These are phyloP conservation scores for Mesochorus sp. DNA, from an alignment of 2,888 invertebrate species.

Conservation along the genomic window DNA sequence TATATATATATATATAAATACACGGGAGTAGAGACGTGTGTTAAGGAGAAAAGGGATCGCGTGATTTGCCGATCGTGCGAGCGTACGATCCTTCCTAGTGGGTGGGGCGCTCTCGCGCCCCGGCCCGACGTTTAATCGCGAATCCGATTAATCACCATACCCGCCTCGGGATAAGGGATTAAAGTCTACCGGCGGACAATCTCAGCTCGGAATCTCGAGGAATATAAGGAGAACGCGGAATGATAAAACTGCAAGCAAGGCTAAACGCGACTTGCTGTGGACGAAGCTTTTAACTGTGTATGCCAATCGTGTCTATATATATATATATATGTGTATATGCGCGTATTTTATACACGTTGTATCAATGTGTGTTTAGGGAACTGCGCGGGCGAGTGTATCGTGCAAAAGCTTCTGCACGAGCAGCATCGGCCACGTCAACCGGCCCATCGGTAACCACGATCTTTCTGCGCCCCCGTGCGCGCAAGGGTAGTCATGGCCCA, in stretches of 20 bases:
- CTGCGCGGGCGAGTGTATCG: no score
- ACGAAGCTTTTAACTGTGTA: no score
- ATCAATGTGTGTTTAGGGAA: no score
- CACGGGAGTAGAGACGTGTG: not conserved
- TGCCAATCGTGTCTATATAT: no score
- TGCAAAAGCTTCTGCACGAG: constrained; percentile 33
- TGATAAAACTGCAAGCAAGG: constrained; percentile 64
- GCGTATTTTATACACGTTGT: no score
- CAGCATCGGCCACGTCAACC: constrained; percentile 44
- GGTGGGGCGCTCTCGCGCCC: constrained; percentile 36
- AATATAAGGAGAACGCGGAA: constrained; percentile 63
- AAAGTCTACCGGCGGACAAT: constrained; percentile 62
- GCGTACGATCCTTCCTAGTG: constrained; percentile 55
- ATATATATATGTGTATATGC: not conserved
- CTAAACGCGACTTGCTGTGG: no score
- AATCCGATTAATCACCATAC: constrained; percentile 65
- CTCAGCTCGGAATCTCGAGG: constrained; percentile 56
- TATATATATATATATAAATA: not conserved
- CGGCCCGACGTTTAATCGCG: constrained; percentile 60
- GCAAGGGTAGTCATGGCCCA: not conserved
- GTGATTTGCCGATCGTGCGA: constrained; percentile 62
- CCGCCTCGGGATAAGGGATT: constrained; percentile 64
- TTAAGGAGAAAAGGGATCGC: constrained; percentile 48
- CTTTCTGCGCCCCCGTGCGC: constrained; percentile 9
- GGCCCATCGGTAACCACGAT: constrained; percentile 46